Evolutionary conservation across 2,888 invertebrate species (phyloP).

Genomic region (Vandiemenella viatica): DNA sequence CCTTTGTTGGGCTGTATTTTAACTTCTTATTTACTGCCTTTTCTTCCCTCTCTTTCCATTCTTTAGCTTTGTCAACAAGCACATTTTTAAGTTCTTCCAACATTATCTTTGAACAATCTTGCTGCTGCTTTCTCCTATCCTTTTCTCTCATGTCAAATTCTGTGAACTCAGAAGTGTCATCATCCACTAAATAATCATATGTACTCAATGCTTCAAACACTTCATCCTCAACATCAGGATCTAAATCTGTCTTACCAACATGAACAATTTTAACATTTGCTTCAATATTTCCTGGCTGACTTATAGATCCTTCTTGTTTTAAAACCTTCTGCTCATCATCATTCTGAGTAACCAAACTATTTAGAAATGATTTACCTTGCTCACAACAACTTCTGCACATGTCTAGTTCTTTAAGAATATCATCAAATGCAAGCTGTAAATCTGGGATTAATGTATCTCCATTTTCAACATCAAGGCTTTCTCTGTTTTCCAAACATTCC

Average conservation of each 20-base stretch:
- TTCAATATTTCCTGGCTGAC: background rate
- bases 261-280: background rate
- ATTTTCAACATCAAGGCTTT: background rate
- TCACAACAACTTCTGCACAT: background rate
- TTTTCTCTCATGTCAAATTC: background rate
- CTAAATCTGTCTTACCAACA: slow-evolving; percentile 1
- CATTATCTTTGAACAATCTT: background rate
- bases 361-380: no score
- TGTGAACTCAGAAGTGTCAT: background rate
- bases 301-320: background rate
- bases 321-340: background rate
- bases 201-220: slow-evolving; percentile 1
- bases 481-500: background rate
- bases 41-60: slow-evolving; percentile 3
- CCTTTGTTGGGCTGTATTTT: background rate
- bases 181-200: background rate
- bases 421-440: background rate
- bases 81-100: slow-evolving; percentile 1
- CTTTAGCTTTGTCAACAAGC: background rate
- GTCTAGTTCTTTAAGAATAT: background rate
- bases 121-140: background rate
- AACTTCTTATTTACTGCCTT: background rate
- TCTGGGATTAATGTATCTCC: background rate
- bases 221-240: slow-evolving; percentile 1
- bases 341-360: no score